Conservation (phyloP, 2,888 invertebrate species). For the Trilocha varians region DNA sequence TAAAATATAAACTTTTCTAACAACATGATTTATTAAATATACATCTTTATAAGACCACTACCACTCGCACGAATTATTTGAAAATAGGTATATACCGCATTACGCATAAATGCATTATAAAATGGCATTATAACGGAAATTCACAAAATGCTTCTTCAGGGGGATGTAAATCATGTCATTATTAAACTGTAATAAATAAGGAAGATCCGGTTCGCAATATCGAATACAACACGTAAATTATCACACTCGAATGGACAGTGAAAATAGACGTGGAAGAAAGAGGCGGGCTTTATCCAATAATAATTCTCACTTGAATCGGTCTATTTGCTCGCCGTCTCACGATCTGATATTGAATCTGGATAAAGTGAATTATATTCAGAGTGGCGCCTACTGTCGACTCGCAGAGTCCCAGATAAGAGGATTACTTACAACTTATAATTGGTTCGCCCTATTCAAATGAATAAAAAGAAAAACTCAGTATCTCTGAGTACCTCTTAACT, state of each 20-base stretch:
- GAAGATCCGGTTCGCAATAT: constrained; percentile 37
- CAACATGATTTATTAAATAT: too few species aligned
- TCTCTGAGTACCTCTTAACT: constrained; percentile 41
- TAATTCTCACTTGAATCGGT: constrained; percentile 69
- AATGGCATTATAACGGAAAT: too few species aligned
- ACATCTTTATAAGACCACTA: too few species aligned
- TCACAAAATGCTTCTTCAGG: not conserved
- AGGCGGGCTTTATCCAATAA: constrained; percentile 66
- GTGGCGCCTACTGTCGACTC: constrained; percentile 56
- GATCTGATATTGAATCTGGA: constrained; percentile 72
- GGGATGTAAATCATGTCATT: not conserved
- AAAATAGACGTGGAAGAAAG: constrained; percentile 60
- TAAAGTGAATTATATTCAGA: constrained; percentile 68
- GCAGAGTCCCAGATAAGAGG: constrained; percentile 58
- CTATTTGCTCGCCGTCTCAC: constrained; percentile 66
- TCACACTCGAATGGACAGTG: constrained; percentile 48
- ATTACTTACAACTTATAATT: constrained; percentile 71
- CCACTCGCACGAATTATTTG: too few species aligned
- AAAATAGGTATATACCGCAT: too few species aligned
- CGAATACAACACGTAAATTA: constrained; percentile 58
- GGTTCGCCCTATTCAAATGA: constrained; percentile 59
- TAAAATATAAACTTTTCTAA: too few species aligned
- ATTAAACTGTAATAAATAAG: constrained; percentile 21
- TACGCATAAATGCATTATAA: too few species aligned
- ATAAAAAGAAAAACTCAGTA: constrained; percentile 48